Percentiles rank a stretch among this genome's conserved stretches.
Evolutionary conservation across 64 coral and sea anemone species (phyloP).

Genomic region (Montipora capricornis): DNA sequence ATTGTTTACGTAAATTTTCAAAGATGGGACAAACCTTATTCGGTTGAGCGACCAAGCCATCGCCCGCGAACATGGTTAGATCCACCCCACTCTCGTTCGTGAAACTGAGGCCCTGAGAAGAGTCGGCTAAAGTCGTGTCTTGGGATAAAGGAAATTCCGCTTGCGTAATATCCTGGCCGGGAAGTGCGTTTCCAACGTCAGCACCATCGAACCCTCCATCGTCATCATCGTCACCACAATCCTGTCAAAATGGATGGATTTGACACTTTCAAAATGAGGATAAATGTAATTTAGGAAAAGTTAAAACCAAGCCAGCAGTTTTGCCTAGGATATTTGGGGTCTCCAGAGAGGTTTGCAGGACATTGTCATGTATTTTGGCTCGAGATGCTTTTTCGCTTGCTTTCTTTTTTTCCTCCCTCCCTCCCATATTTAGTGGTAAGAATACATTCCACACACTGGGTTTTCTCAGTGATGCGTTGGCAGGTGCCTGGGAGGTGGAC

Average conservation of each 20-base stretch:
- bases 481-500: too few species aligned
- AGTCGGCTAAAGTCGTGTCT: conserved; percentile 71
- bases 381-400: too few species aligned
- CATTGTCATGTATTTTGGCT: too few species aligned
- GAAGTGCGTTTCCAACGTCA: not conserved
- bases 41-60: conserved; percentile 95
- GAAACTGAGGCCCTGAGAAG: conserved; percentile 81
- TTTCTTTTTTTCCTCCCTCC: too few species aligned
- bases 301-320: too few species aligned
- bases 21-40: conserved; percentile 66
- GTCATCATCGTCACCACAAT: conserved; percentile 45
- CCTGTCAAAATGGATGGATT: not conserved
- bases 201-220: conserved; percentile 13
- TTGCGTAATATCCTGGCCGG: conserved; percentile 8
- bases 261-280: not conserved
- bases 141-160: conserved; percentile 41
- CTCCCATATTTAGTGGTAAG: too few species aligned
- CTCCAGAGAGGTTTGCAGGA: too few species aligned
- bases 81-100: conserved; percentile 77
- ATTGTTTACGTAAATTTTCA: not conserved
- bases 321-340: too few species aligned
- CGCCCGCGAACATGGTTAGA: conserved; percentile 88
- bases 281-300: too few species aligned
- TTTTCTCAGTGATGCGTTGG: too few species aligned
- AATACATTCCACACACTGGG: too few species aligned